Conservation (phyloP, 2,888 invertebrate genomes). For the Eutolmus rufibarbis region DNA sequence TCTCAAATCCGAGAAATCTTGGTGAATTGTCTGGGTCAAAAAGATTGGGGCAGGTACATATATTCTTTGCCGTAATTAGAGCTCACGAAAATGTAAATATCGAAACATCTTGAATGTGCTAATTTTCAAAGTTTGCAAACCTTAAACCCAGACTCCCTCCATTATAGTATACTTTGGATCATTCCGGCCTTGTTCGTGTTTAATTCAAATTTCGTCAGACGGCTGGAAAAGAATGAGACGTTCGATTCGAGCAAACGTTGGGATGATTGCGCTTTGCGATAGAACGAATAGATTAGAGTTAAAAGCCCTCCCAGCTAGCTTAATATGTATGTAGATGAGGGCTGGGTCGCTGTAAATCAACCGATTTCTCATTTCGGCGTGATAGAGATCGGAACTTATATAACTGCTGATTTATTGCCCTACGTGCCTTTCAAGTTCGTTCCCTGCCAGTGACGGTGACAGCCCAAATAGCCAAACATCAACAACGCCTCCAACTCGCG, state of each 20-base stretch:
- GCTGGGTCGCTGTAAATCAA: constrained; percentile 39
- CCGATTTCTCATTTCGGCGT: constrained; percentile 36
- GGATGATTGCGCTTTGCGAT: constrained; percentile 31
- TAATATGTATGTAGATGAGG: constrained; percentile 41
- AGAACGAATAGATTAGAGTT: constrained; percentile 36
- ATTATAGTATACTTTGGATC: background rate
- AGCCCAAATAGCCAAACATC: constrained; percentile 9
- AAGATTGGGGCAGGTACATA: background rate
- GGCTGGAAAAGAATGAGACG: constrained; percentile 22
- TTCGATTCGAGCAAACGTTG: constrained; percentile 9
- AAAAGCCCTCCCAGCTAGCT: background rate
- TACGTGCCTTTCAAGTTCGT: constrained; percentile 34
- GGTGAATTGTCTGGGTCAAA: background rate
- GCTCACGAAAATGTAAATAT: constrained; percentile 4
- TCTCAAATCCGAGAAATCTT: background rate
- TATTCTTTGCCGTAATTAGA: background rate
- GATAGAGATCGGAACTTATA: constrained; percentile 40
- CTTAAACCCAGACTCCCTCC: background rate
- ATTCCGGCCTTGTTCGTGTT: constrained; percentile 5
- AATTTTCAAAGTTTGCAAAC: constrained; percentile 20
- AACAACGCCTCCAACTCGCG: background rate
- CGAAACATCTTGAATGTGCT: background rate
- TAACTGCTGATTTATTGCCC: constrained; percentile 34
- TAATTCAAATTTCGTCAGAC: constrained; percentile 27
- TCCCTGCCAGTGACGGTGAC: background rate